Percentiles rank a stretch among this genome's conserved stretches.
Conservation (phyloP, 2,797 vertebrate genomes). For the Tadarida brasiliensis region DNA sequence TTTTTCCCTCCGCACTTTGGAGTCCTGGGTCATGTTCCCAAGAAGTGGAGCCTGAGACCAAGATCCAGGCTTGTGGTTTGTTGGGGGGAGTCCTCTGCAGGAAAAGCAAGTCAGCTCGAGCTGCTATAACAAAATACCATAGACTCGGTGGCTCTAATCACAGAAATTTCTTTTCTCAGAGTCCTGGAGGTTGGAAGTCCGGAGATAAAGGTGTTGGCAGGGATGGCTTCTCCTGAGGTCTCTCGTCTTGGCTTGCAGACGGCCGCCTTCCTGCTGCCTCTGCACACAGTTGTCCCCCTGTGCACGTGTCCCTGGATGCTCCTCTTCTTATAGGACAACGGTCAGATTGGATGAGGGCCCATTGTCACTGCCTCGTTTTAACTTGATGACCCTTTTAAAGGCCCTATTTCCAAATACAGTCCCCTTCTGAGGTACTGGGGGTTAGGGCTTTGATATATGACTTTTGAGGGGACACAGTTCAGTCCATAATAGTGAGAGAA, state of each 20-base stretch:
- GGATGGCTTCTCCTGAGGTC: not conserved
- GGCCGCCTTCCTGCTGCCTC: rapidly evolving
- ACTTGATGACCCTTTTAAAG: not conserved
- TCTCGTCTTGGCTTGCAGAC: not conserved
- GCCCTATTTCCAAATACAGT: not conserved
- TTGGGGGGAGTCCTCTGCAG: not conserved
- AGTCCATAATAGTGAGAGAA: not conserved
- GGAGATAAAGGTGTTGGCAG: not conserved
- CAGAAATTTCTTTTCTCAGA: not conserved
- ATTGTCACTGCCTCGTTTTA: not conserved
- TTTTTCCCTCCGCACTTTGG: not conserved
- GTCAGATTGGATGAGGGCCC: not conserved
- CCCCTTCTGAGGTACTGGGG: not conserved
- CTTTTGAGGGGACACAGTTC: not conserved
- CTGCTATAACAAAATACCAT: not conserved
- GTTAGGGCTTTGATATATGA: not conserved
- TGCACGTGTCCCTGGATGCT: rapidly evolving
- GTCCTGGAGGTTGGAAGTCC: not conserved
- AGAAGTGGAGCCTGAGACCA: not conserved
- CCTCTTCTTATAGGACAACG: not conserved
- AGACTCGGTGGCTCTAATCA: not conserved
- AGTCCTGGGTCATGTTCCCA: not conserved
- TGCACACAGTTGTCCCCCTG: not conserved
- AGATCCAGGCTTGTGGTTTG: not conserved
- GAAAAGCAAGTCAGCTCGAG: not conserved